Conservation (phyloP, 2,888 invertebrate genomes). For the Seira sanloemensis region DNA sequence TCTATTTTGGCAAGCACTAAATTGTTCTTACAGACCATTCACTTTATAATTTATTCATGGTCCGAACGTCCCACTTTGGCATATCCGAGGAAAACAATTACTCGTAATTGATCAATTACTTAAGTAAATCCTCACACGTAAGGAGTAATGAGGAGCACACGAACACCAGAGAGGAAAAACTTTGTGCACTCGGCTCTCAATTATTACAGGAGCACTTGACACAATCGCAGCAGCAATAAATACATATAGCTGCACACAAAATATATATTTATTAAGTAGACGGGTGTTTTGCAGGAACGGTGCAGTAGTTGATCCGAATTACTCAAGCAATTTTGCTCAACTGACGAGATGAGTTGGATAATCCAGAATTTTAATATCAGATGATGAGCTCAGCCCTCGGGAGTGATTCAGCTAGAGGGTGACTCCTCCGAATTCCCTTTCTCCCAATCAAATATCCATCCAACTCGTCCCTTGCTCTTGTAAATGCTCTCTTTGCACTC, state of each 20-base stretch:
- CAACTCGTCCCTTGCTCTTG: constrained; percentile 61
- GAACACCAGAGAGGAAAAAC: too few relatives aligned
- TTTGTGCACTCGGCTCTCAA: constrained; percentile 61
- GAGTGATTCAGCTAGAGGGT: constrained; percentile 67
- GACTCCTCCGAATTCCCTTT: constrained; percentile 63
- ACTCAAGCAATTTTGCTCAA: constrained; percentile 44
- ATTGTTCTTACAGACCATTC: too few relatives aligned
- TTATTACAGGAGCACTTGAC: background rate
- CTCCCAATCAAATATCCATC: constrained; percentile 66
- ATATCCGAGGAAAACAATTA: too few relatives aligned
- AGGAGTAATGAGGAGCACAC: too few relatives aligned
- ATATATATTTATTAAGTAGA: background rate
- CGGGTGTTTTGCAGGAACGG: background rate
- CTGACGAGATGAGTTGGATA: constrained; percentile 62
- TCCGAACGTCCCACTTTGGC: too few relatives aligned
- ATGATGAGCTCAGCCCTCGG: constrained; percentile 71
- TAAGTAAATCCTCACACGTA: too few relatives aligned
- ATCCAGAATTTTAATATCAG: constrained; percentile 58
- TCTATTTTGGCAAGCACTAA: too few relatives aligned
- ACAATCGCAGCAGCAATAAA: background rate
- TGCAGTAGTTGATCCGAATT: constrained; percentile 29
- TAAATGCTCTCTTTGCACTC: constrained; percentile 23
- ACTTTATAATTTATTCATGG: too few relatives aligned
- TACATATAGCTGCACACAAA: too few relatives aligned
- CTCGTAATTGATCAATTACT: too few relatives aligned